Evolutionary conservation across 1,140 invertebrate genomes (phyloP), one percentile per base, ranked within the genome.

Genomic region (Solenopsis fugax): DNA sequence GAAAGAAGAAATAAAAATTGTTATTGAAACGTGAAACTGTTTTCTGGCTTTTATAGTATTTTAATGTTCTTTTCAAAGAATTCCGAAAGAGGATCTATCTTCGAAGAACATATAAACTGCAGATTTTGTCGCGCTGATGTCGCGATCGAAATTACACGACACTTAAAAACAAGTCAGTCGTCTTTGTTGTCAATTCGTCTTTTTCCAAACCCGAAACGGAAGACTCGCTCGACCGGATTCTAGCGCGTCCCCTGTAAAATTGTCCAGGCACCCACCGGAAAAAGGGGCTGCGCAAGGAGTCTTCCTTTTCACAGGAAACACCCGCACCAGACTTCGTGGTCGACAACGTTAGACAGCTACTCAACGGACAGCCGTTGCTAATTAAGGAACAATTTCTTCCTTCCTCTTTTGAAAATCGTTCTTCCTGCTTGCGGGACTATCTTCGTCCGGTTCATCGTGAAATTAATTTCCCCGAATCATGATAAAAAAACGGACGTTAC

Each of bases 341-440:
- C 45, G 21, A 56, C 56, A 41, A 81, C 77, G 64, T 67, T 84
- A 87, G 69, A 89, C 16, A 18, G 77, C 73, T 29, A 87, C 54
- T 89, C 73, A 89, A 89, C 75, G 85, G 21, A 29, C 21, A 54
- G 67, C 78, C 85, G 88, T 90, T 85, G 75, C 71, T 90, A 90
- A 90, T 90, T 90, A 90, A 58, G 72, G 60, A 24, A 85, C 85
- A 73, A 77, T 87, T 90, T 48, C 73, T 78, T 88, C 52, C 87
- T 85, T 88, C 75, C 88, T 78, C 84, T 69, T 18, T 48, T 50
- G 50, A 72, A 87, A 78, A 78, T 18, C 21, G 13, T 34, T 37
- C 29, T 71, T 54, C 18, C 12, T 77, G 18, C 41, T 73, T 56
- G 58, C 29, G 48, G 16, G 0, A 75, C 16, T 80, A 60, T 50